These are phyloP conservation scores for Solea solea DNA, from an alignment of 2,113 vertebrate genomes.

Conservation along the genomic window DNA sequence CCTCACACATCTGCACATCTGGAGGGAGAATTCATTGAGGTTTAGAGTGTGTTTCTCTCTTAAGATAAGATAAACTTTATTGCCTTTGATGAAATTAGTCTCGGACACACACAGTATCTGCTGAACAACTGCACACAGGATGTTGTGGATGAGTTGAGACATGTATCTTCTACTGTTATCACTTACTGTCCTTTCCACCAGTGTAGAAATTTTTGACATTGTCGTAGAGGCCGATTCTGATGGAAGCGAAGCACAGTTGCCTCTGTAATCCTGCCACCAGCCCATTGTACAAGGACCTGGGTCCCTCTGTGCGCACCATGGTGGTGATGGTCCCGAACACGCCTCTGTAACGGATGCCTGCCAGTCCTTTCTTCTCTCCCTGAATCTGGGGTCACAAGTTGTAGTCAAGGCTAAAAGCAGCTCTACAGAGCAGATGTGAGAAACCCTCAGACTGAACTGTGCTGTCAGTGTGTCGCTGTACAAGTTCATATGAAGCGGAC, in stretches of 20 bases:
- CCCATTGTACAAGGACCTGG: conserved; percentile 85
- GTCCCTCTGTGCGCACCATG: conserved; percentile 85
- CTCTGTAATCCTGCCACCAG: conserved; percentile 87
- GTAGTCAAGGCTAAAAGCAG: conserved; percentile 8
- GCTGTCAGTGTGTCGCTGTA: not conserved
- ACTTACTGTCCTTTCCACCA: conserved; percentile 82
- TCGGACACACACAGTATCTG: too few species aligned
- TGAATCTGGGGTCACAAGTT: conserved; percentile 81
- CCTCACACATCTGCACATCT: not conserved
- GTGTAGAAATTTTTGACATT: conserved; percentile 84
- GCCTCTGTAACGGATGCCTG: conserved; percentile 82
- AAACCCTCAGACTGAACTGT: not conserved
- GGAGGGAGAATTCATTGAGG: not conserved
- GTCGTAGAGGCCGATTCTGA: conserved; percentile 89
- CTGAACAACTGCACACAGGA: too few species aligned
- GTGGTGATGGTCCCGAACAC: conserved; percentile 87
- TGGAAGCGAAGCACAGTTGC: conserved; percentile 87
- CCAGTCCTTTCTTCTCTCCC: conserved; percentile 79
- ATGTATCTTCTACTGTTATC: too few species aligned
- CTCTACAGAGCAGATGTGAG: not conserved
- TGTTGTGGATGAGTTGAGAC: not conserved
- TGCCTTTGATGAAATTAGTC: too few species aligned
- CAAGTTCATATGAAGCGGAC: not conserved
- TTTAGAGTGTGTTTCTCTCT: too few species aligned
- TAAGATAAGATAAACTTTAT: too few species aligned